Conservation (phyloP, 2,113 vertebrate species). For the Jacana jacana region DNA sequence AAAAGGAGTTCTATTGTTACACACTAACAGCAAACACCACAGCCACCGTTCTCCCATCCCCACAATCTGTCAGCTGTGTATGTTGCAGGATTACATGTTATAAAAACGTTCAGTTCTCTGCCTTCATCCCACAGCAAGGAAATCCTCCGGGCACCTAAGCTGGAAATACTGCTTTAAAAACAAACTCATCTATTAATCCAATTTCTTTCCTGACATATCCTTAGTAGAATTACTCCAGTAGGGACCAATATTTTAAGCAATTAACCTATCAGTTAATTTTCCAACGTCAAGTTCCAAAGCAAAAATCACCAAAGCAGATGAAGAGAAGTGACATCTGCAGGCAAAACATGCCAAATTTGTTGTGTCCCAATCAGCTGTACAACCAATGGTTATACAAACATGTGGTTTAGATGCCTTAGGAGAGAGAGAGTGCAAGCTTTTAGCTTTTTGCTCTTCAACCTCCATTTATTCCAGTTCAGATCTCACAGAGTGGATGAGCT, state of each 20-base stretch:
- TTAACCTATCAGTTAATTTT: conserved; percentile 43
- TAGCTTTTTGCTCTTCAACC: background rate
- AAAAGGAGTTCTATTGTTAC: conserved; percentile 3
- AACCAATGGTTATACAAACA: background rate
- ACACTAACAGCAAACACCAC: background rate
- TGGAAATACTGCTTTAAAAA: background rate
- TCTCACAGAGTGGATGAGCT: background rate
- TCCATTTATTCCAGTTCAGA: background rate
- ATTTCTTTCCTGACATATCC: background rate
- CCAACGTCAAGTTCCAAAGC: background rate
- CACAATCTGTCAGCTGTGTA: background rate
- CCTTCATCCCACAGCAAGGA: background rate
- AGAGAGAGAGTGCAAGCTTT: background rate
- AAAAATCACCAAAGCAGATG: conserved; percentile 34
- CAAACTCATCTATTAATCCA: background rate
- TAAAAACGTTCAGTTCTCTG: background rate
- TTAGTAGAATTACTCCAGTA: background rate
- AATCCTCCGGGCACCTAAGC: background rate
- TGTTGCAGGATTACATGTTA: background rate
- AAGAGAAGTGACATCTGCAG: conserved; percentile 31
- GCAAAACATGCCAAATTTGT: conserved; percentile 23
- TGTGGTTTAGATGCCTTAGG: background rate
- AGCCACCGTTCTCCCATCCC: background rate
- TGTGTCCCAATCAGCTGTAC: background rate
- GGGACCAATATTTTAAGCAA: conserved; percentile 21